These are phyloP conservation scores for Dendrolimus pini DNA, from an alignment of 2,888 invertebrate species.

Conservation along the genomic window DNA sequence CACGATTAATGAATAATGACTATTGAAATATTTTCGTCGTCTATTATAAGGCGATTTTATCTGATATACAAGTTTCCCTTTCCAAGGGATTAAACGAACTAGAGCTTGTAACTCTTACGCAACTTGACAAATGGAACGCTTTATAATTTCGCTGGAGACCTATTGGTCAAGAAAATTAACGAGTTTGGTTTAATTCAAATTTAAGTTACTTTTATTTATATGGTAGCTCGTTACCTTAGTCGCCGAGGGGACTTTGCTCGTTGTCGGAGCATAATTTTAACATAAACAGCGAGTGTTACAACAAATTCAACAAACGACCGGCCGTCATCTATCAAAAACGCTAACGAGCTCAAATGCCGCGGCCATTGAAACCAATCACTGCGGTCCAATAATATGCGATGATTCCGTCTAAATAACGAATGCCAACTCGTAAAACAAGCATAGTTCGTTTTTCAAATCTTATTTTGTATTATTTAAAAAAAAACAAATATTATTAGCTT, in stretches of 20 bases:
- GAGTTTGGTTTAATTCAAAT: slow-evolving; percentile 24
- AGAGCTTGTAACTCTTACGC: slow-evolving; percentile 19
- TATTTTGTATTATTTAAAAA: too few species aligned
- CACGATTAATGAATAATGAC: slow-evolving; percentile 73
- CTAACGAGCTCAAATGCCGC: slow-evolving; percentile 71
- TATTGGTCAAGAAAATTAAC: background rate
- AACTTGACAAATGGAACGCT: slow-evolving; percentile 1
- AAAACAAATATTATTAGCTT: too few species aligned
- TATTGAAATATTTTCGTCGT: slow-evolving; percentile 36
- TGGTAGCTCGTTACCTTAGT: slow-evolving; percentile 68
- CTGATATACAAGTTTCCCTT: background rate
- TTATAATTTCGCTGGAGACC: background rate
- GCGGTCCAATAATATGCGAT: slow-evolving; percentile 56
- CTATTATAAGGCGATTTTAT: background rate
- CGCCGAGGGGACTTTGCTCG: slow-evolving; percentile 69
- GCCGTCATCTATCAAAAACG: slow-evolving; percentile 74
- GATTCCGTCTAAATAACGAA: slow-evolving; percentile 49
- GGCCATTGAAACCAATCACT: slow-evolving; percentile 60
- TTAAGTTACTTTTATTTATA: slow-evolving; percentile 68
- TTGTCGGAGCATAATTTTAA: slow-evolving; percentile 70
- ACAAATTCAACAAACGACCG: slow-evolving; percentile 71
- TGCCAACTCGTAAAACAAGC: background rate
- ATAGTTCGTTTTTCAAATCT: background rate
- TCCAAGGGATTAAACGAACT: slow-evolving; percentile 1
- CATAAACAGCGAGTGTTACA: slow-evolving; percentile 60